Conservation (phyloP, 2,113 vertebrate species). For the Silurus meridionalis region DNA sequence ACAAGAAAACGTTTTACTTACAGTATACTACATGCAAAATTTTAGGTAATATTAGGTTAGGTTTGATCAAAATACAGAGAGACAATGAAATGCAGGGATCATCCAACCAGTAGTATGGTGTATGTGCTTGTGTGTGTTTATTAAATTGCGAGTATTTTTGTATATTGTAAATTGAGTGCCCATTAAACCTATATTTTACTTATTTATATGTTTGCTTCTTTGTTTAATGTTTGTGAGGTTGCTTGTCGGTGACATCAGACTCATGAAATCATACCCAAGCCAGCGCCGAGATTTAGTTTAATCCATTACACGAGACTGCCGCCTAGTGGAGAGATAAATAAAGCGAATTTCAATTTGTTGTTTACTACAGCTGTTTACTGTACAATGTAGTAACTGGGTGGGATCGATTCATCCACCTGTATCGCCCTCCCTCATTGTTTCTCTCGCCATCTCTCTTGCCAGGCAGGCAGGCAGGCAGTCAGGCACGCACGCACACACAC, state of each 20-base stretch:
- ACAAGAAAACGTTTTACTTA: background rate
- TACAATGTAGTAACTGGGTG: constrained; percentile 27
- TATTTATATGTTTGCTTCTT: background rate
- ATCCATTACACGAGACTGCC: constrained; percentile 18
- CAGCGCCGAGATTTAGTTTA: background rate
- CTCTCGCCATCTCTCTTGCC: constrained; percentile 30
- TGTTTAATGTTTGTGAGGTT: background rate
- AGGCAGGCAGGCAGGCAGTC: background rate
- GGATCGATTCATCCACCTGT: constrained; percentile 33
- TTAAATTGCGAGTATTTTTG: too few relatives aligned
- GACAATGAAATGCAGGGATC: too few relatives aligned
- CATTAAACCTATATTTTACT: too few relatives aligned
- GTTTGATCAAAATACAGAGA: too few relatives aligned
- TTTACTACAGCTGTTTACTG: constrained; percentile 48
- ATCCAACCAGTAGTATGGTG: too few relatives aligned
- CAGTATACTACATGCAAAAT: background rate
- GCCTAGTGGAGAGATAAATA: constrained; percentile 41
- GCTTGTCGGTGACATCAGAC: background rate
- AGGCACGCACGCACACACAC: background rate
- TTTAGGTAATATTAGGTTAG: too few relatives aligned
- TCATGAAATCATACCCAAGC: background rate
- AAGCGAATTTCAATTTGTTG: background rate
- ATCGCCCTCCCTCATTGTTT: background rate
- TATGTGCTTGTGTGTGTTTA: too few relatives aligned
- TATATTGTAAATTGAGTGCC: background rate